Base-by-base conservation (phyloP, 2,113 vertebrate genomes). In the Ptyas mucosa region DNA sequence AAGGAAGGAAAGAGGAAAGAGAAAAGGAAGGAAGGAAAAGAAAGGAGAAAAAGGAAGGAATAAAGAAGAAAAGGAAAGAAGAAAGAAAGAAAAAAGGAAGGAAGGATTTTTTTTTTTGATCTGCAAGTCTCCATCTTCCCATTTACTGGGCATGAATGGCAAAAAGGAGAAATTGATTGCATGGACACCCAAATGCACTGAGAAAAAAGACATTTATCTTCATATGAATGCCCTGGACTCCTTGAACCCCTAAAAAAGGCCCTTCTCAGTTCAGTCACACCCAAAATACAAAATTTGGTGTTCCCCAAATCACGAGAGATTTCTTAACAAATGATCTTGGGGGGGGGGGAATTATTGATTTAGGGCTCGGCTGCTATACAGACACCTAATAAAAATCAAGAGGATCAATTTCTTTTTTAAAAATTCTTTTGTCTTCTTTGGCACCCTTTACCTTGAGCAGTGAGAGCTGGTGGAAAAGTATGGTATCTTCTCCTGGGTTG, bases 351-450 rank as follows among this genome's bases (percentile, higher is more conserved):
- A n/a, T 93, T 61, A 94, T 93, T 93, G 91, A 94, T 94, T 95
- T 94, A 92, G 93, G 94, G 95, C 89, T 34, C 3, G 88, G 94
- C 96, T 86, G 88, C 93, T 95, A 88, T 95, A 29, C 94, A 51
- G 95, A 93, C 95, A 95, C 95, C 95, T 97, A 96, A 97, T 96
- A 97, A 96, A 96, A 96, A 96, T 96, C 93, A 93, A 96, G 96
- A 88, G 93, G 94, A 96, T 96, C 86, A 64, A 53, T 94, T 97
- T 97, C 96, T n/a, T n/a, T n/a, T n/a, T n/a, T n/a, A n/a, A n/a
- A n/a, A n/a, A n/a, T n/a, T n/a, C n/a, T n/a, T n/a, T n/a, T n/a
- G n/a, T n/a, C 89, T 96, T 96, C 95, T 96, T 96, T 96, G 95
- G 96, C 97, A 90, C 34, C 57, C 0, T 0, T 93, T 92, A 64